Percentiles rank a stretch among this genome's conserved stretches.
These are phyloP conservation scores for Plutella xylostella DNA, from an alignment of 2,888 invertebrate species.

Conservation along the genomic window DNA sequence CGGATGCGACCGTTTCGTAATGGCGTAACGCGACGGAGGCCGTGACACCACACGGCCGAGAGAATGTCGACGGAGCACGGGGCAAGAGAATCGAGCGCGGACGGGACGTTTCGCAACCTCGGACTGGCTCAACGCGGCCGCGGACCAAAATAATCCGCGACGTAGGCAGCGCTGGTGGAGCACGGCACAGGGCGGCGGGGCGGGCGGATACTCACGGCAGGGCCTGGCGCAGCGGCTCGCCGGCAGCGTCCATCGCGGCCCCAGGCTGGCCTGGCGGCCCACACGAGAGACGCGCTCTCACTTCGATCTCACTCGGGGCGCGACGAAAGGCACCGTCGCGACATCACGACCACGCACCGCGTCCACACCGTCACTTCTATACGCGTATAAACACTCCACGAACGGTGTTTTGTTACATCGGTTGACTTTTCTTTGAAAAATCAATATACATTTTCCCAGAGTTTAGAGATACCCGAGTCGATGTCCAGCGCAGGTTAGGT, in stretches of 20 bases:
- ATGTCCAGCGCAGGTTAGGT: constrained; percentile 72
- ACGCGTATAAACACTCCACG: constrained; percentile 68
- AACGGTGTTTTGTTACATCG: constrained; percentile 69
- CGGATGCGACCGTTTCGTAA: constrained; percentile 55
- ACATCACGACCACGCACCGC: constrained; percentile 66
- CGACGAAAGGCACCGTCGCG: constrained; percentile 62
- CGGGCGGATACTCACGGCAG: constrained; percentile 62
- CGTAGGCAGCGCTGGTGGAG: constrained; percentile 33
- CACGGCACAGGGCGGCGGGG: constrained; percentile 26
- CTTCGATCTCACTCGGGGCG: constrained; percentile 64
- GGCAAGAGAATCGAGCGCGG: constrained; percentile 46
- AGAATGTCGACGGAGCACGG: constrained; percentile 50
- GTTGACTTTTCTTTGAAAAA: constrained; percentile 72
- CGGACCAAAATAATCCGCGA: constrained; percentile 57
- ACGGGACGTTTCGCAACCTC: constrained; percentile 61
- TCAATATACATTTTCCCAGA: constrained; percentile 72
- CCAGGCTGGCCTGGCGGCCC: constrained; percentile 61
- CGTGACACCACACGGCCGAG: constrained; percentile 62
- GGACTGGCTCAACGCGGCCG: constrained; percentile 49
- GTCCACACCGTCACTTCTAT: constrained; percentile 57
- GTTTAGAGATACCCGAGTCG: constrained; percentile 68
- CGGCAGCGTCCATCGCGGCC: constrained; percentile 61
- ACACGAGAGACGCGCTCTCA: constrained; percentile 61
- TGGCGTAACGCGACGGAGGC: constrained; percentile 65
- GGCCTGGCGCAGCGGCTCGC: constrained; percentile 62